Evolutionary conservation across 2,113 vertebrate genomes (phyloP), one percentile per base, ranked within the genome.

Genomic region (Mirza zaza): DNA sequence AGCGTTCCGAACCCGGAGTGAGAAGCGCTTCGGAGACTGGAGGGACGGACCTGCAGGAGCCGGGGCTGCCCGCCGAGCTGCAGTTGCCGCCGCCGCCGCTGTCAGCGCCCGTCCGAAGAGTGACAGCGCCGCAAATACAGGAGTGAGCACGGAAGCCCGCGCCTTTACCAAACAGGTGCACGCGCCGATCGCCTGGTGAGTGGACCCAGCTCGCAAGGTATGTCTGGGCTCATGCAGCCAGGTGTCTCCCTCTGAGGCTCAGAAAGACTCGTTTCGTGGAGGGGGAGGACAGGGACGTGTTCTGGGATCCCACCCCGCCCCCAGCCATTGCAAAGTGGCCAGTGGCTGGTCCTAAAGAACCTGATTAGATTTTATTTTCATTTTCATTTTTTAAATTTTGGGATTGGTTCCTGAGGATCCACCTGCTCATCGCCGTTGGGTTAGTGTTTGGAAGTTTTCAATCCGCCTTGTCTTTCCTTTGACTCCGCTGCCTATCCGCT

Each of bases 31-130:
- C 70, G 34, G 96, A 97, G 98, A 90, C 91, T 25, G 94, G 93
- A 97, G 96, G 93, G 90, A 97, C 76, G 7, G 97, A 97, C 87
- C 96, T 95, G 97, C 97, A 84, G 96, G 95, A 97, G 96, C 97
- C 91, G n/a, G 93, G 88, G 91, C 89, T 94, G 97, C 93, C 94
- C 73, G 93, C 96, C 63, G 77, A 87, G 94, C 94, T 90, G 97
- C 97, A 67, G 93, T 90, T 67, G 71, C 94, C 5, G 67, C 77
- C 12, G 71, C 92, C 25, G 76, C 94, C 20, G 50, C 94, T 29
- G 82, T 32, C 42, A 45, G 79, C 14, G 42, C 52, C n/a, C 0
- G 20, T 61, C 94, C 17, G 91, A 55, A 81, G 95, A 96, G 95
- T 61, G 93, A 96, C 95, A 90, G 95, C 85, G 11, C 84, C 39